These are phyloP conservation scores for Catajapyx aquilonaris DNA, from an alignment of 1,140 invertebrate species.

Conservation along the genomic window DNA sequence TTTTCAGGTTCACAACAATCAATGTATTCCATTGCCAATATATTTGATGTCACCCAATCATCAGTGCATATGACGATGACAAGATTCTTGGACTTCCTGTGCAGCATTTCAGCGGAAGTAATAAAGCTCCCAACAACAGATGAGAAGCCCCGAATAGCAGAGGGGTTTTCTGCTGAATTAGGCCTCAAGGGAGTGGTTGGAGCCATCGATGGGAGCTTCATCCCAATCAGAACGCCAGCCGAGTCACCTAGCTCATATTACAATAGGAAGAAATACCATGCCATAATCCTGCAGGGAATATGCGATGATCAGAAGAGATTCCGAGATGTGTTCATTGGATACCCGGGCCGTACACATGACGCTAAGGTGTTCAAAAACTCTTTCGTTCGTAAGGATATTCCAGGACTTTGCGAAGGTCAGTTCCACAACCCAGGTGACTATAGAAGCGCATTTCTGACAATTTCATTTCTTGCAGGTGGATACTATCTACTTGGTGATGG, in stretches of 20 bases:
- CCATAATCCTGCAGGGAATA: neutral
- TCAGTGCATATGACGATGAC: too few relatives aligned
- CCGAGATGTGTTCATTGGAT: slow-evolving; percentile 5
- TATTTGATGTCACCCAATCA: too few relatives aligned
- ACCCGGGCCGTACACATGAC: slow-evolving; percentile 8
- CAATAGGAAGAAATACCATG: neutral
- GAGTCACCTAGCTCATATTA: neutral
- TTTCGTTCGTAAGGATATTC: neutral
- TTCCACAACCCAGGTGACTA: neutral
- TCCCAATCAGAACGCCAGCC: neutral
- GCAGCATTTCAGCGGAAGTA: too few relatives aligned
- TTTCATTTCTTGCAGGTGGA: too few relatives aligned
- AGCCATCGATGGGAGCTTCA: slow-evolving; percentile 1
- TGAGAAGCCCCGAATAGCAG: too few relatives aligned
- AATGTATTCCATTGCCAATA: too few relatives aligned
- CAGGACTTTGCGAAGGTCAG: neutral
- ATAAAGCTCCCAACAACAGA: too few relatives aligned
- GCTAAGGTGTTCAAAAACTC: slow-evolving; percentile 7
- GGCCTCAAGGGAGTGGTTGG: neutral
- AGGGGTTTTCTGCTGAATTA: neutral
- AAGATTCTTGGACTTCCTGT: too few relatives aligned
- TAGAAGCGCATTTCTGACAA: too few relatives aligned
- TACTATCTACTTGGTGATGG: too few relatives aligned
- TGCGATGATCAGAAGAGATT: slow-evolving; percentile 3
- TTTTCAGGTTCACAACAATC: too few relatives aligned